These are phyloP conservation scores for Struthio camelus DNA, from an alignment of 2,113 vertebrate species.

Conservation along the genomic window DNA sequence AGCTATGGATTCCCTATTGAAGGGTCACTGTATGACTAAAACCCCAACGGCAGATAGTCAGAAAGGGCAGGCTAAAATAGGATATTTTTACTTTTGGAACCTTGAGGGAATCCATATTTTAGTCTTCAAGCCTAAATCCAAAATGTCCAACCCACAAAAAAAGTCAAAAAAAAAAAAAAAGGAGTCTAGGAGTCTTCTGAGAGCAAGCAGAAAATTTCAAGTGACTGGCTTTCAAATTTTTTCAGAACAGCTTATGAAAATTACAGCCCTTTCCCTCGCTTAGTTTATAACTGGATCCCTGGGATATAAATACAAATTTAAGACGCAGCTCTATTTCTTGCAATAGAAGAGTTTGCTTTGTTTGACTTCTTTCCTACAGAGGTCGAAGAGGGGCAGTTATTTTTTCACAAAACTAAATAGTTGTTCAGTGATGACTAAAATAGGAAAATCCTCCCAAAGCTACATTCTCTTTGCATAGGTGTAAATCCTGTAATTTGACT, in stretches of 20 bases:
- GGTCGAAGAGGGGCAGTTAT: neutral
- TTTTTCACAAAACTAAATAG: constrained; percentile 17
- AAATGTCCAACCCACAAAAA: neutral
- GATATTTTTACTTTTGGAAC: neutral
- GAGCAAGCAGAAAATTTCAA: neutral
- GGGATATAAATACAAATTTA: constrained; percentile 1
- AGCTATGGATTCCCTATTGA: neutral
- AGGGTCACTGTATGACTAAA: neutral
- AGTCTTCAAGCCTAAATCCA: neutral
- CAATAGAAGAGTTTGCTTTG: neutral
- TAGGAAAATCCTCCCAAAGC: neutral
- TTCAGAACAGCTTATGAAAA: neutral
- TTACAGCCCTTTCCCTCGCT: neutral
- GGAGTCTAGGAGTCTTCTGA: accelerated
- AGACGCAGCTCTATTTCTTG: neutral
- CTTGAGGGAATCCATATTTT: neutral
- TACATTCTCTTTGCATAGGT: neutral
- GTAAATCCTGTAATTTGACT: constrained; percentile 20
- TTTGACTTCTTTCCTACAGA: neutral
- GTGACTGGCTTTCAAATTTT: neutral
- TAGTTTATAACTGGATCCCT: neutral
- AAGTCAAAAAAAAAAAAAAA: neutral
- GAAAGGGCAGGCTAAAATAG: neutral
- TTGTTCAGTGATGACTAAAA: neutral
- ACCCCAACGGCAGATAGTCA: accelerated